phyloP scores from a whole-genome alignment of 1,140 invertebrate species.

The Drosophila erecta region DNA sequence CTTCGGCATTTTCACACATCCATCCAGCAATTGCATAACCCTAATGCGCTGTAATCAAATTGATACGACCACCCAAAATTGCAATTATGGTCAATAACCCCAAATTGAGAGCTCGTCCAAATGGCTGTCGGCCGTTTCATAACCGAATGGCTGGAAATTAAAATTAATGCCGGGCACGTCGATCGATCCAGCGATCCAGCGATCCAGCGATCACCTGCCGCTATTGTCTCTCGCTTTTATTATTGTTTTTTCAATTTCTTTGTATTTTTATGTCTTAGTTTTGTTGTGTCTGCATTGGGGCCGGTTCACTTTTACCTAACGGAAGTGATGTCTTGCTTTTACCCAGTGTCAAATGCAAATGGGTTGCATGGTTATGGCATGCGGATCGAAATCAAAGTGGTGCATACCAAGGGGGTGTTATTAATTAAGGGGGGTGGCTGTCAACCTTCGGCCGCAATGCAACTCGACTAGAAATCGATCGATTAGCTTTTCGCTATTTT shows the following conservation, averaged over 20 bases:
- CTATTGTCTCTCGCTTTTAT: neutral
- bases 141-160: conserved; percentile 33
- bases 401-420: neutral
- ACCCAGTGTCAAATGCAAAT: conserved; percentile 45
- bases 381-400: neutral
- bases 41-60: conserved; percentile 41
- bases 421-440: too few species aligned
- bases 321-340: conserved; percentile 46
- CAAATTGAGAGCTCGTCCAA: conserved; percentile 56
- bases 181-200: neutral
- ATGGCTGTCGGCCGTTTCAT: conserved; percentile 41
- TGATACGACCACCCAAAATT: conserved; percentile 35
- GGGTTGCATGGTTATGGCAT: conserved; percentile 10
- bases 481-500: conserved; percentile 42
- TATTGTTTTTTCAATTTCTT: neutral
- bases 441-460: conserved; percentile 48
- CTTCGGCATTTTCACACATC: neutral
- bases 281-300: neutral
- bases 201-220: neutral
- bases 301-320: conserved; percentile 61
- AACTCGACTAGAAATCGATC: conserved; percentile 69
- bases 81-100: conserved; percentile 81
- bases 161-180: conserved; percentile 56
- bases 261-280: neutral
- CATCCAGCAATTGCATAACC: conserved; percentile 3